These are phyloP conservation scores for Smithornis capensis DNA, from an alignment of 2,113 vertebrate species.

Conservation along the genomic window DNA sequence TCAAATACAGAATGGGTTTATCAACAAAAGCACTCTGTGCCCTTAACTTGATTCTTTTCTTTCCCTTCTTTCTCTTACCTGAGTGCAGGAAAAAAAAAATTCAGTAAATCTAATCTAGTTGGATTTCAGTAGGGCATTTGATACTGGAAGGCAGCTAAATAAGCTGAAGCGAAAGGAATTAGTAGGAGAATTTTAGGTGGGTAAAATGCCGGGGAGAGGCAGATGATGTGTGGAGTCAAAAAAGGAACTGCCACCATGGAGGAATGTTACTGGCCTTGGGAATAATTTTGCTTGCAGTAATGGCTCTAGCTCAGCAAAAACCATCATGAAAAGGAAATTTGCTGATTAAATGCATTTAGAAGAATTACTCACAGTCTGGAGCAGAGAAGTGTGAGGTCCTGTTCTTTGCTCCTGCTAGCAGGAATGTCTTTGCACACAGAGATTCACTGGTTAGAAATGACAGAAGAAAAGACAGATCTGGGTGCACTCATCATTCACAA, in stretches of 20 bases:
- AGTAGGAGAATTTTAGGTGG: background rate
- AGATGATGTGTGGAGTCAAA: conserved; percentile 27
- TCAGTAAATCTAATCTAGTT: background rate
- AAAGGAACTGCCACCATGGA: conserved; percentile 52
- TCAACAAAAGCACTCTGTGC: conserved; percentile 25
- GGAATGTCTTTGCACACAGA: background rate
- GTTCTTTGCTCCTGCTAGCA: conserved; percentile 17
- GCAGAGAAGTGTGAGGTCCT: conserved; percentile 30
- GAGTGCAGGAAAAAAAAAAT: background rate
- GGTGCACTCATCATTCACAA: conserved; percentile 2
- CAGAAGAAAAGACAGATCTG: conserved; percentile 46
- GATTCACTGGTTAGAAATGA: conserved; percentile 2
- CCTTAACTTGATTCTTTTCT: conserved; percentile 43
- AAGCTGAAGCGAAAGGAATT: conserved; percentile 14
- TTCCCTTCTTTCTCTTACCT: conserved; percentile 24
- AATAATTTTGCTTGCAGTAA: conserved; percentile 51
- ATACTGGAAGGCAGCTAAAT: conserved; percentile 5
- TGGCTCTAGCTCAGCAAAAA: conserved; percentile 60
- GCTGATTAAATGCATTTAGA: conserved; percentile 62
- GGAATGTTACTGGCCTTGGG: conserved; percentile 58
- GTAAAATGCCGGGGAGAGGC: background rate
- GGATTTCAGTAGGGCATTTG: background rate
- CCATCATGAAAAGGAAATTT: conserved; percentile 33
- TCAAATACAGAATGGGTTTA: conserved; percentile 46
- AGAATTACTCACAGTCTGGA: conserved; percentile 50